Evolutionary conservation across 2,797 vertebrate genomes (phyloP), one percentile per base, ranked within the genome.

Genomic region (Bovichtus variegatus): DNA sequence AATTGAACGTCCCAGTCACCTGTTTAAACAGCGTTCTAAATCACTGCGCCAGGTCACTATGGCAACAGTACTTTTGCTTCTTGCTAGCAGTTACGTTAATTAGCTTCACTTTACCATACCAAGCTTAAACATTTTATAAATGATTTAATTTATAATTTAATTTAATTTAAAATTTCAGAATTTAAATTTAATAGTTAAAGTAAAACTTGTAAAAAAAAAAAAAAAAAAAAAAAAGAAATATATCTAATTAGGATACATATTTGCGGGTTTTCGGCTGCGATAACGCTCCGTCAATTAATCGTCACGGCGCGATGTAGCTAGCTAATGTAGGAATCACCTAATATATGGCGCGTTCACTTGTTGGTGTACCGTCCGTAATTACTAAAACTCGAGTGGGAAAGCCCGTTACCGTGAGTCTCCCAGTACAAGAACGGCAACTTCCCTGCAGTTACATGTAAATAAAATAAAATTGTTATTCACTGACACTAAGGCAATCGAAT

Each of bases 21-120:
- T 8, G 54, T 53, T 23, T 18, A 15, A 50, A 50, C 4, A 9
- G 4, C 18, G 11, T 34, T 57, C 16, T 25, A 47, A 49, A 63
- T 63, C 44, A 67, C 40, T 29, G 34, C 29, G 43, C 57, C 3
- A 25, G 9, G 66, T 76, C 49, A 83, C 58, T 65, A 77, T 29
- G 53, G 77, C 54, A 69, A 81, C 64, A 2, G 1, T 6, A 21
- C 1, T 15, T 19, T 15, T 27, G 2, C 4, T 40, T 53, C 29
- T 70, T 23, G 25, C 16, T 11, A 47, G 43, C 19, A 6, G 51
- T 2, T 1, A 41, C 21, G 2, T 44, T 49, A 36, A 38, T 4
- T 71, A 54, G 6, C n/a, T 38, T 27, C 40, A 44, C 5, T n/a
- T 2, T 31, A 15, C 3, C 8, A 34, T 0, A 25, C 31, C 0